These are phyloP conservation scores for Calameuta pallipes DNA, from an alignment of 2,888 invertebrate species.

Conservation along the genomic window DNA sequence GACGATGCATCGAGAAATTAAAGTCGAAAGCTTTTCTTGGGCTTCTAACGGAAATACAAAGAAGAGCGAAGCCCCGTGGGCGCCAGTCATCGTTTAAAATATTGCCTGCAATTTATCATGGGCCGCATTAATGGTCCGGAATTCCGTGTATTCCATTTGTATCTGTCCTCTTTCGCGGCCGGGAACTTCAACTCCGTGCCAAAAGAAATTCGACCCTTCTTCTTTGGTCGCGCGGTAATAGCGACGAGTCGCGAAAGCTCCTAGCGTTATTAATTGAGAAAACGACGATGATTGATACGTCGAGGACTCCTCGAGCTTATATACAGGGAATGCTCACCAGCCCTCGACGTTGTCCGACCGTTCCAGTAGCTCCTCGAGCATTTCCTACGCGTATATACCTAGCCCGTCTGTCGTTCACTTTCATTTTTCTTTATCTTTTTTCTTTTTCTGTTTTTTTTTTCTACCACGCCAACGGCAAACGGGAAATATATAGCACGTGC, in stretches of 20 bases:
- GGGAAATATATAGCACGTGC: not conserved
- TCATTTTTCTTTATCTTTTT: not conserved
- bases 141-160: conserved; percentile 61
- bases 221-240: conserved; percentile 6
- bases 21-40: not conserved
- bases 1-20: conserved; percentile 1
- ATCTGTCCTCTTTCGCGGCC: conserved; percentile 51
- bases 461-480: not conserved
- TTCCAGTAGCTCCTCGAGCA: not conserved
- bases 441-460: not conserved
- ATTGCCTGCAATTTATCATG: conserved; percentile 59
- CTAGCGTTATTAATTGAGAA: conserved; percentile 5
- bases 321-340: not conserved
- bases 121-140: conserved; percentile 56
- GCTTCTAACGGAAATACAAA: conserved; percentile 48
- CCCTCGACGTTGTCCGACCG: not conserved
- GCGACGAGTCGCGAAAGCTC: conserved; percentile 3
- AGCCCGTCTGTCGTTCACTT: not conserved
- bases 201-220: conserved; percentile 6
- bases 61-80: conserved; percentile 42
- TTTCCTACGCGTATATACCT: not conserved
- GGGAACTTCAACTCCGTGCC: conserved; percentile 14
- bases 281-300: not conserved
- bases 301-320: not conserved
- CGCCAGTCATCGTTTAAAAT: conserved; percentile 59